Conservation (phyloP, 2,888 invertebrate genomes). For the Drosophila phalerata region DNA sequence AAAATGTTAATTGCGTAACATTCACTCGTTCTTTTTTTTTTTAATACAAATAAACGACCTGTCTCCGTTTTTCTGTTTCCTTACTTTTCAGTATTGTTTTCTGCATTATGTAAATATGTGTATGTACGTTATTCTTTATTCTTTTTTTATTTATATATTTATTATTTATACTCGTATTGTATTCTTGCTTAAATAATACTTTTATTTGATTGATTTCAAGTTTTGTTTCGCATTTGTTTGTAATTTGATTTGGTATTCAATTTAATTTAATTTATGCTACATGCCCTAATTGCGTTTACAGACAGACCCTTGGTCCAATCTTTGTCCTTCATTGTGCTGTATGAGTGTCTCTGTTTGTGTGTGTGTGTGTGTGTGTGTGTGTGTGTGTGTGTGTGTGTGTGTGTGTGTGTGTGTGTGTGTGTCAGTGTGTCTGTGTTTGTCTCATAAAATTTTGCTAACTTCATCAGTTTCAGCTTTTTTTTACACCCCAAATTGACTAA, state of each 20-base stretch:
- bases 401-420: conserved; percentile 9
- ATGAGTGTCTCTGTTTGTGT: conserved; percentile 3
- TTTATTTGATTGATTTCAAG: conserved; percentile 84
- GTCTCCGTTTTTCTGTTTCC: conserved; percentile 12
- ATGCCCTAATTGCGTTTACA: conserved; percentile 41
- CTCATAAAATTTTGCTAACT: conserved; percentile 68
- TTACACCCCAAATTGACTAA: conserved; percentile 78
- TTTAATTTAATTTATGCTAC: conserved; percentile 57
- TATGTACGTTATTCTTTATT: conserved; percentile 24
- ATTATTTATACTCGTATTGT: conserved; percentile 53
- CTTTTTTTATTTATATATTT: conserved; percentile 32
- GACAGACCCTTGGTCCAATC: conserved; percentile 39
- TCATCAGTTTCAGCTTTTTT: conserved; percentile 49
- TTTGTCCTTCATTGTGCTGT: conserved; percentile 29
- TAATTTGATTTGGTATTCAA: conserved; percentile 59
- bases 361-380: conserved; percentile 8
- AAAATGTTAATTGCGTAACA: conserved; percentile 30
- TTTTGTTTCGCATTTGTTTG: conserved; percentile 64
- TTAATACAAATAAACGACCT: conserved; percentile 32
- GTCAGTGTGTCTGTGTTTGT: conserved; percentile 30
- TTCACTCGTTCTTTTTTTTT: conserved; percentile 28
- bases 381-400: conserved; percentile 28
- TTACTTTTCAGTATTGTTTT: conserved; percentile 31
- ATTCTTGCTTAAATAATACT: conserved; percentile 82
- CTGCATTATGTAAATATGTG: conserved; percentile 41